These are phyloP conservation scores for Istiophorus platypterus DNA, from an alignment of 2,113 vertebrate genomes.

Conservation along the genomic window DNA sequence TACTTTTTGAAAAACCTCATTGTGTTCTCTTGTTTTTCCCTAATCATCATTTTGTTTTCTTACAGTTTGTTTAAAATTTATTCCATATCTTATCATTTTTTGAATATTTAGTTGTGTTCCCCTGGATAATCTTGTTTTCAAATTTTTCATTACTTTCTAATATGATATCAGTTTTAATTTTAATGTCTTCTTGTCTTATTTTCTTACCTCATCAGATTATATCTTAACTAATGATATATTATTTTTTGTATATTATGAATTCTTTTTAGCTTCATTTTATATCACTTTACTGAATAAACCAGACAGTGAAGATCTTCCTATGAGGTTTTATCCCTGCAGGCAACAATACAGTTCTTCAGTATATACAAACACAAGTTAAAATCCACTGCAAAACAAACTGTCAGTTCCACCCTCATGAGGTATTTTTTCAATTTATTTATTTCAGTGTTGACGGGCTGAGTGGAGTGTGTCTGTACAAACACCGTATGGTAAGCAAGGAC, in stretches of 20 bases:
- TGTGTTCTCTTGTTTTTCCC: background rate
- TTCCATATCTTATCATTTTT: background rate
- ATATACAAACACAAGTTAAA: background rate
- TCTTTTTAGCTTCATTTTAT: background rate
- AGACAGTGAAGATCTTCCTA: background rate
- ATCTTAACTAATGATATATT: background rate
- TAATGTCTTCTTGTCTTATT: background rate
- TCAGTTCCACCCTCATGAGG: background rate
- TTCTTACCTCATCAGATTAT: too few relatives aligned
- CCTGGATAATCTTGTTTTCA: background rate
- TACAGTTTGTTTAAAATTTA: background rate
- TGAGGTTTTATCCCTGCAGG: background rate
- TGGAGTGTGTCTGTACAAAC: background rate
- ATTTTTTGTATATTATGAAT: background rate
- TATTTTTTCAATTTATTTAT: background rate
- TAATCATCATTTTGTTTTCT: background rate
- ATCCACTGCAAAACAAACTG: background rate
- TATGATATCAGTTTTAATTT: background rate
- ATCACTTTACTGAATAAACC: background rate
- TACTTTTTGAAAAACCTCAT: background rate
- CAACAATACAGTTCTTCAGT: background rate
- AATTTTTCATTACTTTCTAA: background rate
- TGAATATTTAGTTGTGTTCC: background rate
- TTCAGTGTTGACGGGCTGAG: background rate
- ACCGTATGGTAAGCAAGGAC: slow-evolving; percentile 38